Evolutionary conservation across 2,888 invertebrate species (phyloP), one percentile per base, ranked within the genome.

Genomic region (Plemyria rubiginata): DNA sequence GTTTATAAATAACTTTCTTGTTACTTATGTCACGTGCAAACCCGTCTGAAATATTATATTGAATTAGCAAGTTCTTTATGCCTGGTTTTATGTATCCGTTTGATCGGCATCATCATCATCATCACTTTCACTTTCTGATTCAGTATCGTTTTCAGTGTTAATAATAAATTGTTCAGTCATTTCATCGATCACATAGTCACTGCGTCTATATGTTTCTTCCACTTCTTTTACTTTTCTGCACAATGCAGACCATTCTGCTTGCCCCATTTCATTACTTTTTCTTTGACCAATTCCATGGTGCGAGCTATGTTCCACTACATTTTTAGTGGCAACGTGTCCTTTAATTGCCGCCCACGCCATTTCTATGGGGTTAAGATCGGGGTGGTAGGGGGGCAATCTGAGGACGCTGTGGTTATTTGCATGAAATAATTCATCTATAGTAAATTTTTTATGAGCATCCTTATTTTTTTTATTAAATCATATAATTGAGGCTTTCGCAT

Each of bases 181-280:
- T 45, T 45, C 43, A 16, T 45, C 43, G 15, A 40, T 12, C 12
- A 40, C 40, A 12, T 40, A 12, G 40, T 40, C 40, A 12, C 40
- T 40, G 12, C 4, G 12, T 12, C 12, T 12, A 40, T 40, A 40
- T 12, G 40, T 12, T 40, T 40, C 40, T 40, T 40, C 40, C n/a
- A 45, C 15, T 16, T 15, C 15, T 15, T 45, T 13, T 9, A 45
- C 43, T 45, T 45, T 45, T 15, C 15, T 15, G 15, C 43, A 45
- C 16, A 45, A 15, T 8, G 15, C 15, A 15, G 6, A 8, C 43
- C 43, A 45, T 15, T 45, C 43, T 15, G 6, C 15, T 16, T 15
- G 43, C 7, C 43, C 43, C 43, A 45, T 45, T 45, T 8, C 13
- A 45, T 45, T n/a, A 45, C 43, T 45, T 45, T 45, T 45, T 45